These are phyloP conservation scores for Ageneiosus marmoratus DNA, from an alignment of 2,113 vertebrate genomes.

Conservation along the genomic window DNA sequence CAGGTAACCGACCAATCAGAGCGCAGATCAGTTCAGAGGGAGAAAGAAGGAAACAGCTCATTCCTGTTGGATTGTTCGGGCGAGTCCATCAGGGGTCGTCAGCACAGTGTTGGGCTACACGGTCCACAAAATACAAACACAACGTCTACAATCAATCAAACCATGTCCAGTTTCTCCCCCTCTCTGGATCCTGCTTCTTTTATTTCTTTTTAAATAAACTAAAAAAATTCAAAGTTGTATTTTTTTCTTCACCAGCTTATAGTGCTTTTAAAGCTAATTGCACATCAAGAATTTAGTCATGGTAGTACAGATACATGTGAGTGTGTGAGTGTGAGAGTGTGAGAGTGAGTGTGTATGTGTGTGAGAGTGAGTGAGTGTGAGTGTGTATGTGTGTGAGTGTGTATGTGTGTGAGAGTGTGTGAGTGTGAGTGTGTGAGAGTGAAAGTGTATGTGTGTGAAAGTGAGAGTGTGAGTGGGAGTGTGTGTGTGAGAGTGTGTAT, in stretches of 20 bases:
- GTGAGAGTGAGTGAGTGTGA: constrained; percentile 51
- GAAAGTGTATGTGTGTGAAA: constrained; percentile 48
- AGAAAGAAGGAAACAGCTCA: constrained; percentile 59
- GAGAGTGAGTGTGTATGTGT: too few relatives aligned
- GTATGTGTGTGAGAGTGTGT: constrained; percentile 35
- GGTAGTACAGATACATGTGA: constrained; percentile 46
- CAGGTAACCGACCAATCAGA: constrained; percentile 56
- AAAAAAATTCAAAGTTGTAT: constrained; percentile 51
- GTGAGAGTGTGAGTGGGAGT: too few relatives aligned
- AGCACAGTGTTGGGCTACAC: constrained; percentile 83
- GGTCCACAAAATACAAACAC: constrained; percentile 75
- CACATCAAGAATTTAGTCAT: constrained; percentile 65
- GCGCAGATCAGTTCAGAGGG: constrained; percentile 65
- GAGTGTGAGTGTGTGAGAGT: constrained; percentile 52
- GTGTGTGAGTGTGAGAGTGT: constrained; percentile 35
- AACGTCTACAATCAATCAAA: constrained; percentile 75
- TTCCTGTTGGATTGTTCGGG: constrained; percentile 78
- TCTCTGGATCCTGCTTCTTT: constrained; percentile 4
- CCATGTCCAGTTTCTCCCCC: constrained; percentile 71
- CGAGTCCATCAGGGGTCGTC: constrained; percentile 60
- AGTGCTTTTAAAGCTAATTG: constrained; percentile 73
- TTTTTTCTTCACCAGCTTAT: constrained; percentile 66
- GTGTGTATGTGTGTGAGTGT: constrained; percentile 46
- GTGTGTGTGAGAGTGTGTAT: constrained; percentile 38
- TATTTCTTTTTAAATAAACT: constrained; percentile 51